phyloP scores from a whole-genome alignment of 2,888 invertebrate species.

The Heteromyza rotundicornis region DNA sequence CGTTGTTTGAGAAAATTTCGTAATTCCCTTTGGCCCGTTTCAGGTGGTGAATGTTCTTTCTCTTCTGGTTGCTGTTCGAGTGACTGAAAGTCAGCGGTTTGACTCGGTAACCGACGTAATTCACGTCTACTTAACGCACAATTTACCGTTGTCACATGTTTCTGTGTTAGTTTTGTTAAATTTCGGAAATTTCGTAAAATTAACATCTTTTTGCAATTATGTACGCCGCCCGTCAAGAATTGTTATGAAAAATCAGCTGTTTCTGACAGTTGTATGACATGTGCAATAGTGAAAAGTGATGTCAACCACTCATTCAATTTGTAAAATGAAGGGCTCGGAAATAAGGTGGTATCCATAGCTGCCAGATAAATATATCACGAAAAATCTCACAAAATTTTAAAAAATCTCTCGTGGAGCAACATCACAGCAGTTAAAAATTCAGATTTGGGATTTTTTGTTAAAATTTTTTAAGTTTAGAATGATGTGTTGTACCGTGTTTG shows the following conservation, averaged over 20 bases:
- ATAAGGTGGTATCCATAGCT: too few relatives aligned
- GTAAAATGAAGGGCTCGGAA: too few relatives aligned
- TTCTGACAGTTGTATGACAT: background rate
- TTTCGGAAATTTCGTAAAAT: constrained; percentile 24
- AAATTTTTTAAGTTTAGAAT: too few relatives aligned
- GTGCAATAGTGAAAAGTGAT: background rate
- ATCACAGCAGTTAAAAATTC: too few relatives aligned
- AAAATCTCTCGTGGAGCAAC: too few relatives aligned
- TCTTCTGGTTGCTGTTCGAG: background rate
- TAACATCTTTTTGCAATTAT: constrained; percentile 19
- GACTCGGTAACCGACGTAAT: constrained; percentile 22
- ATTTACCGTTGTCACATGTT: background rate
- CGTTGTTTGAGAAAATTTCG: background rate
- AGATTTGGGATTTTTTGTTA: too few relatives aligned
- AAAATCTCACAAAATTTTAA: too few relatives aligned
- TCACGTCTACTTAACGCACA: constrained; percentile 9
- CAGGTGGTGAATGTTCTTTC: too few relatives aligned
- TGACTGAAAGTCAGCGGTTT: background rate
- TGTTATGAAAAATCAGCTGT: background rate
- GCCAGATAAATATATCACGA: too few relatives aligned
- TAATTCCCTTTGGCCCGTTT: too few relatives aligned
- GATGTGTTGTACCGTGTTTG: too few relatives aligned
- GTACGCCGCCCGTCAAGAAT: background rate
- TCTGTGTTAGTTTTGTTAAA: constrained; percentile 25
- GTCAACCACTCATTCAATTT: too few relatives aligned